Percentiles rank a stretch among this genome's conserved stretches.
phyloP scores from a whole-genome alignment of 1,140 invertebrate species.

The Drosophila santomea region DNA sequence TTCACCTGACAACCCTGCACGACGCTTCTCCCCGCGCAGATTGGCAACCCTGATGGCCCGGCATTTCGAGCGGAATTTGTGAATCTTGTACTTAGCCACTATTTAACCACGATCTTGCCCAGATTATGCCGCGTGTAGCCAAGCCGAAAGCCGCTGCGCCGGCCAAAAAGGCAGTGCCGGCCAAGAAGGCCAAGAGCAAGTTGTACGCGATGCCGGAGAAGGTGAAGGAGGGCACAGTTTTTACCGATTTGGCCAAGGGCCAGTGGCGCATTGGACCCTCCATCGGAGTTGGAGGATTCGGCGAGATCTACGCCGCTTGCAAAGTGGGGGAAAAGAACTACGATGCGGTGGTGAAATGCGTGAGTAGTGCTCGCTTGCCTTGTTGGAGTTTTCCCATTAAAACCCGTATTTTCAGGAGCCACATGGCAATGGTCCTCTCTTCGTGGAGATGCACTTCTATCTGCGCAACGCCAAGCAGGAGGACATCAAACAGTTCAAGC shows the following conservation, averaged over 20 bases:
- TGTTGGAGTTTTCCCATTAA: background rate
- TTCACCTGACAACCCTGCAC: slow-evolving; percentile 10
- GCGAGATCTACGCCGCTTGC: slow-evolving; percentile 93
- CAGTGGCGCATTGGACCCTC: slow-evolving; percentile 94
- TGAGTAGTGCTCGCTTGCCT: slow-evolving; percentile 85
- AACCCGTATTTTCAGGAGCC: slow-evolving; percentile 90
- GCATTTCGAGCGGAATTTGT: slow-evolving; percentile 37
- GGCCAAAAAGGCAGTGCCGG: slow-evolving; percentile 43
- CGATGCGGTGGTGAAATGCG: slow-evolving; percentile 92
- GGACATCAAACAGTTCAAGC: slow-evolving; percentile 92
- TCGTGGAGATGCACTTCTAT: slow-evolving; percentile 98
- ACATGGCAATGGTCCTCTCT: slow-evolving; percentile 95
- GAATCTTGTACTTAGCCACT: background rate
- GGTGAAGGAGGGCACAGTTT: slow-evolving; percentile 90
- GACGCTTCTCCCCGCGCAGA: slow-evolving; percentile 12
- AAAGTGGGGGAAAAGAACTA: slow-evolving; percentile 86
- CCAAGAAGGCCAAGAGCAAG: slow-evolving; percentile 88
- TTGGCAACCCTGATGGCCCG: slow-evolving; percentile 19
- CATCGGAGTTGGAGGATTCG: slow-evolving; percentile 97
- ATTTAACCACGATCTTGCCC: background rate
- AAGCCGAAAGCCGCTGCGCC: slow-evolving; percentile 53
- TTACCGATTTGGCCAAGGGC: slow-evolving; percentile 90
- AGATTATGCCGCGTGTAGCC: slow-evolving; percentile 65
- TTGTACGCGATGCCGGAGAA: slow-evolving; percentile 91
- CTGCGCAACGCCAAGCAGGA: slow-evolving; percentile 93